Evolutionary conservation across 2,888 invertebrate genomes (phyloP).

Genomic region (Liodrosophila aerea): DNA sequence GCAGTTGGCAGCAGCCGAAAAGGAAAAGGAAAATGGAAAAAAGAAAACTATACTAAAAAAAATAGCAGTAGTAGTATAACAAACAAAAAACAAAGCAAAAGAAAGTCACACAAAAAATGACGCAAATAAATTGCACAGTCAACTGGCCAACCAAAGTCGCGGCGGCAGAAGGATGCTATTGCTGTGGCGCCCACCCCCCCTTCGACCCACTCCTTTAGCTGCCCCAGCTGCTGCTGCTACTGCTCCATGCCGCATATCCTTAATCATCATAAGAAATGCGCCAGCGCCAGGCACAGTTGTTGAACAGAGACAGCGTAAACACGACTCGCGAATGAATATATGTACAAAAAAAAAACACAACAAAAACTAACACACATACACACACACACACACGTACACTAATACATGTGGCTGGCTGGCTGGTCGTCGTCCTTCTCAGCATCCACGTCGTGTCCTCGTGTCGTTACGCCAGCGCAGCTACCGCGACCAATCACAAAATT

Average conservation of each 20-base stretch:
- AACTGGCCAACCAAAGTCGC: conserved; percentile 55
- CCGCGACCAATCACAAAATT: conserved; percentile 77
- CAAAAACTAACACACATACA: conserved; percentile 12
- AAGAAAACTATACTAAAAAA: too few relatives aligned
- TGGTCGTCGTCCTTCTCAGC: conserved; percentile 54
- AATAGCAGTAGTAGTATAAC: background rate
- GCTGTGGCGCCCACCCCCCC: conserved; percentile 6
- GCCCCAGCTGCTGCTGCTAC: conserved; percentile 26
- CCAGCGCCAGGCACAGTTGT: conserved; percentile 65
- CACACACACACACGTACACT: conserved; percentile 3
- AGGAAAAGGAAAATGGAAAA: conserved; percentile 24
- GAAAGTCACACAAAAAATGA: conserved; percentile 35
- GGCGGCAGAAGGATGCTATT: conserved; percentile 41
- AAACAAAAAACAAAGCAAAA: conserved; percentile 6
- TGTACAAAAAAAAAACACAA: conserved; percentile 44
- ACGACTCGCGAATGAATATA: conserved; percentile 58
- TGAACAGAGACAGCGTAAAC: conserved; percentile 74
- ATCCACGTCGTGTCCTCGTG: conserved; percentile 57
- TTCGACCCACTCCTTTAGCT: too few relatives aligned
- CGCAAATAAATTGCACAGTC: conserved; percentile 64
- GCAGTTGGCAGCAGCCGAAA: conserved; percentile 50
- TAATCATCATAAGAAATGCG: conserved; percentile 79
- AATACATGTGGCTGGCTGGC: conserved; percentile 34
- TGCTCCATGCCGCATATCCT: conserved; percentile 60
- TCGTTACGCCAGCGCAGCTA: conserved; percentile 52